Evolutionary conservation across 2,888 invertebrate species (phyloP), one percentile per base, ranked within the genome.

Genomic region (Plagodis dolabraria): DNA sequence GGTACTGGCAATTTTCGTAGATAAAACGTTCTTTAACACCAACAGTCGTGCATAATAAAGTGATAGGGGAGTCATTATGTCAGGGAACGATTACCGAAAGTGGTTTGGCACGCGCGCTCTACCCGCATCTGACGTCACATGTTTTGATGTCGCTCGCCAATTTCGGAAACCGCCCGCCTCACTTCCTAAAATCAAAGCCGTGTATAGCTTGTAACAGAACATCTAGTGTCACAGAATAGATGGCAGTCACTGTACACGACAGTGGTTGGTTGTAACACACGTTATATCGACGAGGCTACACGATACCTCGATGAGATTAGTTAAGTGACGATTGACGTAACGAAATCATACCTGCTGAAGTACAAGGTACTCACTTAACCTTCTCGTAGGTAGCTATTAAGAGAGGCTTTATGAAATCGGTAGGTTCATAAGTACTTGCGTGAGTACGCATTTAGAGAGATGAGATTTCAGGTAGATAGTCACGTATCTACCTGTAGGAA

Each of bases 101-200:
- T 82, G 85, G 80, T 82, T 76, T 76, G 80, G 80, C 87, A 85
- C 87, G 85, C 80, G 87, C 74, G 51, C 53, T 54, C 58, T 77
- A 64, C 88, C 88, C 89, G 87, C 84, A 86, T 87, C 69, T 75
- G 79, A 79, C 77, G 79, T 78, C 80, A 76, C 74, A 73, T 69
- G 69, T 73, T 67, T 57, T 74, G 70, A 71, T 77, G 74, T 79
- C 72, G 71, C 68, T 62, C 65, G 66, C 66, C 70, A 68, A 69
- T 67, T 64, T 67, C 65, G 74, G 70, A 60, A 67, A 69, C 67
- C 64, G 60, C 65, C 51, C 57, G 61, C 50, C 63, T 65, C 66
- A 70, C 67, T 70, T 74, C 71, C 80, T 80, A 81, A 82, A 83
- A 82, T 77, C 81, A 79, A 80, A 79, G 70, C 70, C 77, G 62